A percentile compares a stretch with the other conserved stretches of the same genome.
These are phyloP conservation scores for Caenorhabditis remanei DNA, from an alignment of 1,140 invertebrate species.

Conservation along the genomic window DNA sequence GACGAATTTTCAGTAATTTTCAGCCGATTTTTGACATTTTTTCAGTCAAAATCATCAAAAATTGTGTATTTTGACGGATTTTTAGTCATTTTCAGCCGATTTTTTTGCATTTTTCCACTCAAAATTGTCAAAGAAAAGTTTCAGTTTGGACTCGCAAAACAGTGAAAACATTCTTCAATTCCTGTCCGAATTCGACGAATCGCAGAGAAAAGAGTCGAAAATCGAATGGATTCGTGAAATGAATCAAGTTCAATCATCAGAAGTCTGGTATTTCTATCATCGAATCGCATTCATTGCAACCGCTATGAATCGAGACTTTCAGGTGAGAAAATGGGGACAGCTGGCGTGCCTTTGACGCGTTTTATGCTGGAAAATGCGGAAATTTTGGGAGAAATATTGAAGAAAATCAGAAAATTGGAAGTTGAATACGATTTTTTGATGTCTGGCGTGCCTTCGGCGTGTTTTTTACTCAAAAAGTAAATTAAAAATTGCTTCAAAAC, in stretches of 20 bases:
- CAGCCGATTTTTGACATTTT: not conserved
- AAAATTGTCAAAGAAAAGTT: not conserved
- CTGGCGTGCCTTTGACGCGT: not conserved
- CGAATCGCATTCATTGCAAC: slow-evolving; percentile 67
- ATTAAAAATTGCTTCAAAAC: too few species aligned
- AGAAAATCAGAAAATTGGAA: too few species aligned
- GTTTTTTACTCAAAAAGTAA: too few species aligned
- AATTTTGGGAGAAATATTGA: not conserved
- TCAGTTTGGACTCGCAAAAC: not conserved
- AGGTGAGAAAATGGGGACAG: not conserved
- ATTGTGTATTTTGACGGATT: not conserved
- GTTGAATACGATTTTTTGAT: too few species aligned
- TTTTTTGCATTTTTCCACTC: too few species aligned
- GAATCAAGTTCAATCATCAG: not conserved
- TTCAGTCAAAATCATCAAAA: not conserved
- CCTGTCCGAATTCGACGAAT: not conserved
- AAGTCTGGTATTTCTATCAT: slow-evolving; percentile 50
- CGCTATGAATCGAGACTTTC: not conserved
- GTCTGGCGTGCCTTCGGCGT: too few species aligned
- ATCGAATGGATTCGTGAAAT: slow-evolving; percentile 10
- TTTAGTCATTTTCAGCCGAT: not conserved
- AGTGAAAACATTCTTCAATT: not conserved
- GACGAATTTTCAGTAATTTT: not conserved
- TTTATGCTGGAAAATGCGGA: not conserved
- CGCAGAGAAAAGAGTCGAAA: not conserved